Evolutionary conservation across 2,113 vertebrate species (phyloP).

Genomic region (Callorhinus ursinus): DNA sequence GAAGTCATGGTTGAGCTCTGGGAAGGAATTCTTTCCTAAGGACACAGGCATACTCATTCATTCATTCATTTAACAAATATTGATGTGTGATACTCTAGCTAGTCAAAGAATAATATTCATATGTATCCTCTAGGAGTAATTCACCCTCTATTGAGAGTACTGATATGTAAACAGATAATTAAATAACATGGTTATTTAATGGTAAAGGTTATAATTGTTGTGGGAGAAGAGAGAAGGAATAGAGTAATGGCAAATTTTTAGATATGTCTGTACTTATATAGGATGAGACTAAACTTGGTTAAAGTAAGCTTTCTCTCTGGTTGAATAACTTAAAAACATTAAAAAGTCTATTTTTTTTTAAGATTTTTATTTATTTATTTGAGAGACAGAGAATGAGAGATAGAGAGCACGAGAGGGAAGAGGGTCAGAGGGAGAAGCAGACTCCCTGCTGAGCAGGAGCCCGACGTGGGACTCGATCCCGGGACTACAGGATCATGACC

Average conservation of each 20-base stretch:
- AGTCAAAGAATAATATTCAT: neutral
- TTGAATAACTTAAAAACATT: neutral
- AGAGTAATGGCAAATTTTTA: neutral
- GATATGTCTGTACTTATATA: neutral
- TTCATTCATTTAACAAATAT: neutral
- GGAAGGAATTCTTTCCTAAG: neutral
- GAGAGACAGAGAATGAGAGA: too few relatives aligned
- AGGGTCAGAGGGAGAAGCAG: too few relatives aligned
- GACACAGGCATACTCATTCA: neutral
- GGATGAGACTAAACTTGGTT: neutral
- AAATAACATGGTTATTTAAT: neutral
- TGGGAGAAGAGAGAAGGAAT: neutral
- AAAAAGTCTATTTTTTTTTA: neutral
- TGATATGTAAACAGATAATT: neutral
- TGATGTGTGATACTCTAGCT: neutral
- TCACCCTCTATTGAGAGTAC: neutral
- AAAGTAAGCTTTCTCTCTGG: conserved; percentile 1
- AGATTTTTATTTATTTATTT: too few relatives aligned
- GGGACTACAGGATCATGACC: too few relatives aligned
- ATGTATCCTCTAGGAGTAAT: neutral
- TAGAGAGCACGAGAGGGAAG: too few relatives aligned
- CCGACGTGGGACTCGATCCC: too few relatives aligned
- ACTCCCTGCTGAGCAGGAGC: too few relatives aligned
- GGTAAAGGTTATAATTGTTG: neutral
- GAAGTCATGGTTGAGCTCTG: neutral